A percentile compares a stretch with the other conserved stretches of the same genome.
Evolutionary conservation across 53 echinoderm and acorn worm genomes (phyloP).

Genomic region (Echinarachnius parma): DNA sequence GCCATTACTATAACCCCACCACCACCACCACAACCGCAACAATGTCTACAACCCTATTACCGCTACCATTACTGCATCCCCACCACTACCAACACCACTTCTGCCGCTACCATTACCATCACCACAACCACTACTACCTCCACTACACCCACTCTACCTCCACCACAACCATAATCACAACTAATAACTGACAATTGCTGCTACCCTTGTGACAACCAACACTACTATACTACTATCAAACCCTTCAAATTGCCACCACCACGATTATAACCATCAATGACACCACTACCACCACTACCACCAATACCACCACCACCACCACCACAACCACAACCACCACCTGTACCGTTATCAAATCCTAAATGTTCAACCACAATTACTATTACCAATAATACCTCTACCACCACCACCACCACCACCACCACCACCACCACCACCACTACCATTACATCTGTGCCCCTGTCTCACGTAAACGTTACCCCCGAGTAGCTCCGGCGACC

Average conservation of each 20-base stretch:
- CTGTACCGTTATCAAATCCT: not conserved
- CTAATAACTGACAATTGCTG: too few species aligned
- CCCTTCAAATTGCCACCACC: too few species aligned
- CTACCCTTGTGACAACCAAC: too few species aligned
- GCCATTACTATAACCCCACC: too few species aligned
- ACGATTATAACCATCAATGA: too few species aligned
- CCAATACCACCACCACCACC: not conserved
- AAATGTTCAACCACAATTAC: not conserved
- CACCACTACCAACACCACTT: not conserved
- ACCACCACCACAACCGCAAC: too few species aligned
- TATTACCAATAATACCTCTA: not conserved
- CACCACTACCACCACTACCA: not conserved
- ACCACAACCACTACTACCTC: not conserved
- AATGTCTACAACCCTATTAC: too few species aligned
- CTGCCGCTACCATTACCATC: not conserved
- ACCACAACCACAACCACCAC: not conserved
- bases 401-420: not conserved
- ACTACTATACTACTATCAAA: too few species aligned
- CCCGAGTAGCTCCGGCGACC: conserved; percentile 43
- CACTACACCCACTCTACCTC: not conserved
- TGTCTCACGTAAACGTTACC: not conserved
- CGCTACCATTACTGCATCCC: too few species aligned
- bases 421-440: not conserved
- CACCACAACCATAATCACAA: too few species aligned
- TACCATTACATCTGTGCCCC: not conserved